Percentiles rank a stretch among this genome's conserved stretches.
These are phyloP conservation scores for Zosterops lateralis DNA, from an alignment of 2,113 vertebrate genomes.

Conservation along the genomic window DNA sequence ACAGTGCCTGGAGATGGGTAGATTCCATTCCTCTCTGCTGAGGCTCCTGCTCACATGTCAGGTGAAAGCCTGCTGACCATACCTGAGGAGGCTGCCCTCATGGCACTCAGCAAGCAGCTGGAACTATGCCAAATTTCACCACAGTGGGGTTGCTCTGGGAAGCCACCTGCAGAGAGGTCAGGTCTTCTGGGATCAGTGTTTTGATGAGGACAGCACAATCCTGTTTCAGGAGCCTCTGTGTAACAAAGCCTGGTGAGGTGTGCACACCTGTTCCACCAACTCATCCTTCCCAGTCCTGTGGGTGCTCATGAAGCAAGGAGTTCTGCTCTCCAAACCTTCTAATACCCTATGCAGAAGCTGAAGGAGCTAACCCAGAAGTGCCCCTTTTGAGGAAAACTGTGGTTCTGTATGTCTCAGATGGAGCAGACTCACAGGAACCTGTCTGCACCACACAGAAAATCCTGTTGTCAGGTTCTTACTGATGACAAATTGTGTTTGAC, in stretches of 20 bases:
- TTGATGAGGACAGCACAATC: background rate
- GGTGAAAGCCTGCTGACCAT: fast-evolving
- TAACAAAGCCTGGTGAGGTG: background rate
- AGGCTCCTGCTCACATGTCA: background rate
- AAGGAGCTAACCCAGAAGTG: background rate
- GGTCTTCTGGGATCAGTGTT: background rate
- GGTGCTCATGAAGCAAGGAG: background rate
- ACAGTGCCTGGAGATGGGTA: background rate
- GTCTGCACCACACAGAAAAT: background rate
- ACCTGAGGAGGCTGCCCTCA: background rate
- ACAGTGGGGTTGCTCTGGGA: fast-evolving
- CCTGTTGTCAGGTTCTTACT: background rate
- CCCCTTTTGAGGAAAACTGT: background rate
- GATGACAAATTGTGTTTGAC: background rate
- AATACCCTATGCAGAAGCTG: background rate
- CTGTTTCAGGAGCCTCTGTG: background rate
- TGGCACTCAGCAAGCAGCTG: background rate
- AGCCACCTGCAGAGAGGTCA: background rate
- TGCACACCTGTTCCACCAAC: background rate
- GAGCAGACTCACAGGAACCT: background rate
- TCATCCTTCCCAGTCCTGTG: background rate
- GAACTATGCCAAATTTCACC: background rate
- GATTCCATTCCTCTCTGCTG: background rate
- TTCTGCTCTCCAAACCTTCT: background rate
- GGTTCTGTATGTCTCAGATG: background rate